Conservation (phyloP, 30 jellyfish, hydroid and myxozoan species). For the Hydractinia symbiolongicarpus region DNA sequence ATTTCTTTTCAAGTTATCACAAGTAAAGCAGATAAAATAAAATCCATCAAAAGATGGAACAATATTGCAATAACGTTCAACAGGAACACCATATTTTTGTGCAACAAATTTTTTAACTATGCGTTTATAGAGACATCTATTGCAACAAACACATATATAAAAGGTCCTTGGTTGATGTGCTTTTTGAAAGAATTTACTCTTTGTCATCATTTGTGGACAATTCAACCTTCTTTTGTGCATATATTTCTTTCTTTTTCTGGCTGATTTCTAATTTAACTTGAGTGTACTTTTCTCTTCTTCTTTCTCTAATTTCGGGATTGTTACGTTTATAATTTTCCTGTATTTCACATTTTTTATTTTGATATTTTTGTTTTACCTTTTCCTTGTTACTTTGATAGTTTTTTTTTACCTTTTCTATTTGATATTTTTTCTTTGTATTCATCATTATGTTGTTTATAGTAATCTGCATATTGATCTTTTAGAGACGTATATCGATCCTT, state of each 20-base stretch:
- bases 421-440: neutral
- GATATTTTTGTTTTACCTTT: neutral
- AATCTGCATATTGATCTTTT: neutral
- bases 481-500: neutral
- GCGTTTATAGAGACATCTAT: conserved; percentile 11
- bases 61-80: neutral
- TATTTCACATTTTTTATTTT: neutral
- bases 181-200: conserved; percentile 1
- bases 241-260: too few relatives aligned
- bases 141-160: conserved; percentile 11
- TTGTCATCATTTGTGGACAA: neutral
- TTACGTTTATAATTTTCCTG: neutral
- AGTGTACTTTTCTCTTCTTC: too few relatives aligned
- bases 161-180: neutral
- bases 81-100: conserved; percentile 1
- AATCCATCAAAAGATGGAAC: conserved; percentile 24
- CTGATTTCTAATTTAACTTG: too few relatives aligned
- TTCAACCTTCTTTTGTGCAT: too few relatives aligned
- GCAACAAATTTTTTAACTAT: conserved; percentile 5
- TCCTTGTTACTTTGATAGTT: conserved; percentile 3
- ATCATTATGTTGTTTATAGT: neutral
- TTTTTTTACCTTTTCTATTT: neutral
- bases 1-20: too few relatives aligned
- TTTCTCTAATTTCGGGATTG: too few relatives aligned
- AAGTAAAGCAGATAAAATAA: neutral